These are phyloP conservation scores for Disparrhopalites patrizii DNA, from an alignment of 2,888 invertebrate genomes.

Conservation along the genomic window DNA sequence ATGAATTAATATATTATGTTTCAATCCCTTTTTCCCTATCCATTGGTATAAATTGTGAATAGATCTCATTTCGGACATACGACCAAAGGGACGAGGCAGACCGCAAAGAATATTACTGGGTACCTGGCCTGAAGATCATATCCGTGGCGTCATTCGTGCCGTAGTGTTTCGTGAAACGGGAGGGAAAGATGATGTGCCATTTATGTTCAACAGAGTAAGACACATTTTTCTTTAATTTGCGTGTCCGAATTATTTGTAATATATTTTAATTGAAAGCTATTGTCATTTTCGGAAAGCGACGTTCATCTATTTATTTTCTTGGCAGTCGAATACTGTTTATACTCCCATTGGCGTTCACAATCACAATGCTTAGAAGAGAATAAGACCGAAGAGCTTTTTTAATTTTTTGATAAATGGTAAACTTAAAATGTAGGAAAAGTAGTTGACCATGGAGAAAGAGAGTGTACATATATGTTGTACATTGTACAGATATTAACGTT, in stretches of 20 bases:
- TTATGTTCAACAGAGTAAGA: slow-evolving; percentile 57
- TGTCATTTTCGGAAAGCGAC: too few relatives aligned
- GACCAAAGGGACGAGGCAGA: slow-evolving; percentile 85
- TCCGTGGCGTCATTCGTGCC: slow-evolving; percentile 84
- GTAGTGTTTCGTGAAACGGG: slow-evolving; percentile 86
- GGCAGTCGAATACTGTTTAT: too few relatives aligned
- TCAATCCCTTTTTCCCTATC: neutral
- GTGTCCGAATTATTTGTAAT: neutral
- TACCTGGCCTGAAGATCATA: slow-evolving; percentile 91
- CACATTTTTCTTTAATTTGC: neutral
- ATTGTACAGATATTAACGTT: too few relatives aligned
- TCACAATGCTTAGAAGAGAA: too few relatives aligned
- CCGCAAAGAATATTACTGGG: slow-evolving; percentile 86
- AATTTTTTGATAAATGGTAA: too few relatives aligned
- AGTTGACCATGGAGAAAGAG: too few relatives aligned
- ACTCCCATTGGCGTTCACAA: too few relatives aligned
- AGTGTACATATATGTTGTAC: too few relatives aligned
- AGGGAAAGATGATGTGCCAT: slow-evolving; percentile 68
- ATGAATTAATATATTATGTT: neutral
- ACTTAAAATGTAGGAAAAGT: too few relatives aligned
- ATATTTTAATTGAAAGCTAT: too few relatives aligned
- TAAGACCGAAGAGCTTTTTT: too few relatives aligned
- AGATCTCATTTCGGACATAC: slow-evolving; percentile 63
- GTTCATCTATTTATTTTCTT: too few relatives aligned
- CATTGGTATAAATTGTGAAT: neutral